Conservation (phyloP, 1,140 invertebrate species). For the Cyclina sinensis region DNA sequence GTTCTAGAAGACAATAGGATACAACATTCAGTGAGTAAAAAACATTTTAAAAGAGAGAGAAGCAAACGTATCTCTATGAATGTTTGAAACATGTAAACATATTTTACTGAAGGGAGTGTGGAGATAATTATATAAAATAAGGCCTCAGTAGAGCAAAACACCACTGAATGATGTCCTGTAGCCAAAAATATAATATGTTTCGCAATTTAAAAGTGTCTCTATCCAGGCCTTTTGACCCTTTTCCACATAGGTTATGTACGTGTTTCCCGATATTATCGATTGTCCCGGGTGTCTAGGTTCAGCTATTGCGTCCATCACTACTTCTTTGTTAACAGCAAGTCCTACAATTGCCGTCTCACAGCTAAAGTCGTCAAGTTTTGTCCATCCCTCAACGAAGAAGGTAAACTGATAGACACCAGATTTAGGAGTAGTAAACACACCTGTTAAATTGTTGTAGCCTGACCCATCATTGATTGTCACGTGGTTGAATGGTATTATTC, state of each 20-base stretch:
- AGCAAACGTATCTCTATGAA: too few relatives aligned
- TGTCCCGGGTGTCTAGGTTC: background rate
- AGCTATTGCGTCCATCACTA: background rate
- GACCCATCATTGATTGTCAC: background rate
- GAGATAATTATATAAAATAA: too few relatives aligned
- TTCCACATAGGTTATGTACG: background rate
- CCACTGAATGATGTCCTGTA: background rate
- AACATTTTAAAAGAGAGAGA: too few relatives aligned
- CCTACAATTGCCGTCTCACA: background rate
- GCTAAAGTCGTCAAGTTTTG: background rate
- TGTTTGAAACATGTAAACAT: too few relatives aligned
- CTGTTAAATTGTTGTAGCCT: background rate
- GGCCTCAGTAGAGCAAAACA: background rate
- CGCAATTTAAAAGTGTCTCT: background rate
- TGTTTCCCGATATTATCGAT: background rate
- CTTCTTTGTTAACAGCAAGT: background rate
- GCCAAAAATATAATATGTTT: background rate
- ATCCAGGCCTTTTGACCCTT: background rate
- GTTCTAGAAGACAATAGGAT: too few relatives aligned
- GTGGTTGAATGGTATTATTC: background rate
- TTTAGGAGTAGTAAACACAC: background rate
- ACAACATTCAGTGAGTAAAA: too few relatives aligned
- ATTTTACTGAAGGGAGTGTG: too few relatives aligned
- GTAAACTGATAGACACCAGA: slow-evolving; percentile 15
- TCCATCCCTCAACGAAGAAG: background rate